Evolutionary conservation across 2,797 vertebrate species (phyloP).

Genomic region (Anguilla anguilla): DNA sequence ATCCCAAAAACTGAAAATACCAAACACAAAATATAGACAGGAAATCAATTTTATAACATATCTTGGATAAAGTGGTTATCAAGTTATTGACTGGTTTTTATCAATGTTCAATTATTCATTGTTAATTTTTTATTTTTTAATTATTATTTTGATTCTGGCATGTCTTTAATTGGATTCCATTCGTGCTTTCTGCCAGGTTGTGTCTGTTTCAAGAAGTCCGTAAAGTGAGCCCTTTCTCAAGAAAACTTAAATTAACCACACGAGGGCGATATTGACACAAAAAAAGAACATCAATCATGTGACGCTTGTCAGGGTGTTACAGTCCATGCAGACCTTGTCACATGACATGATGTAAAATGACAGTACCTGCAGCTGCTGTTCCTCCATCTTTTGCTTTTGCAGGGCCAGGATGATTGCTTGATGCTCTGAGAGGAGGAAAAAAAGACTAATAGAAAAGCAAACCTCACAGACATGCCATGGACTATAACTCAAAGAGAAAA

Average conservation of each 20-base stretch:
- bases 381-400: constrained; percentile 63
- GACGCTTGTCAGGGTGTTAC: neutral
- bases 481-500: neutral
- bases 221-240: neutral
- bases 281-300: neutral
- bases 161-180: no score
- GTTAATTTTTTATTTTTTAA: neutral
- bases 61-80: neutral
- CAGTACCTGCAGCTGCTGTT: constrained; percentile 69
- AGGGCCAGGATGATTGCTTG: constrained; percentile 62
- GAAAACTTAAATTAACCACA: neutral
- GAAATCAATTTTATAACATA: neutral
- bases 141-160: no score
- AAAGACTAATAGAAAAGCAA: neutral
- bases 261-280: neutral
- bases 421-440: constrained; percentile 68
- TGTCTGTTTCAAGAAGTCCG: no score
- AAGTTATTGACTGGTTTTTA: neutral
- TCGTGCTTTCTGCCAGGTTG: no score
- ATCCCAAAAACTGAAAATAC: neutral
- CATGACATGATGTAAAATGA: neutral
- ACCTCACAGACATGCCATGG: neutral
- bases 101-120: neutral
- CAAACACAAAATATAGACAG: neutral
- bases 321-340: constrained; percentile 25